Conservation (phyloP, 2,113 vertebrate species). For the Xyliphius kryptos region DNA sequence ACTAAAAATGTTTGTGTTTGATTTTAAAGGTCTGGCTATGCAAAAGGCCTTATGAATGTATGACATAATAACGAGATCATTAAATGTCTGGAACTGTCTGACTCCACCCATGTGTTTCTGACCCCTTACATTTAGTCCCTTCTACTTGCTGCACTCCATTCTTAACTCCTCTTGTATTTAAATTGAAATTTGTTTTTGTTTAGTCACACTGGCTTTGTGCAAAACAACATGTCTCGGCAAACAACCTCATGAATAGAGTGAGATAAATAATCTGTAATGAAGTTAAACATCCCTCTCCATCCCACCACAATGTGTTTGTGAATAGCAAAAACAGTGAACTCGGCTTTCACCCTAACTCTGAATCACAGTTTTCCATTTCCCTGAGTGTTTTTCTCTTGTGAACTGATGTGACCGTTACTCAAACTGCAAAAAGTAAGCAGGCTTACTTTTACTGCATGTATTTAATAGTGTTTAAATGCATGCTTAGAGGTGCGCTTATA, state of each 20-base stretch:
- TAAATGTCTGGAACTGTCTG: slow-evolving; percentile 3
- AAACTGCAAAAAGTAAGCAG: not conserved
- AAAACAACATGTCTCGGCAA: slow-evolving; percentile 11
- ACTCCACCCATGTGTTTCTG: slow-evolving; percentile 20
- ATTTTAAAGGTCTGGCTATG: slow-evolving; percentile 9
- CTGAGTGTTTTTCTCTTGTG: not conserved
- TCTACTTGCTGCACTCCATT: slow-evolving; percentile 17
- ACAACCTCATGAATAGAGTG: slow-evolving; percentile 4
- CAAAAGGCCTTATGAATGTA: not conserved
- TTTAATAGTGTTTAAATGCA: not conserved
- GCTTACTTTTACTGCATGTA: not conserved
- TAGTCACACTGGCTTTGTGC: not conserved
- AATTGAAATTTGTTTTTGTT: slow-evolving; percentile 10
- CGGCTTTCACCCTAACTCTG: not conserved
- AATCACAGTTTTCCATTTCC: not conserved
- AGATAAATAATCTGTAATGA: not conserved
- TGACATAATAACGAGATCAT: slow-evolving; percentile 12
- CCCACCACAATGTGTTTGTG: not conserved
- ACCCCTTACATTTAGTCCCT: not conserved
- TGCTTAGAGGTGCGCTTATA: too few relatives aligned
- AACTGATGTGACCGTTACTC: not conserved
- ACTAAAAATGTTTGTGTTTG: slow-evolving; percentile 4
- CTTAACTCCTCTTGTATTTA: not conserved
- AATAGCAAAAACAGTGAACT: not conserved
- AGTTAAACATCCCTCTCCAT: not conserved